Evolutionary conservation across 2,888 invertebrate species (phyloP).

Genomic region (Platycheirus rosarum): DNA sequence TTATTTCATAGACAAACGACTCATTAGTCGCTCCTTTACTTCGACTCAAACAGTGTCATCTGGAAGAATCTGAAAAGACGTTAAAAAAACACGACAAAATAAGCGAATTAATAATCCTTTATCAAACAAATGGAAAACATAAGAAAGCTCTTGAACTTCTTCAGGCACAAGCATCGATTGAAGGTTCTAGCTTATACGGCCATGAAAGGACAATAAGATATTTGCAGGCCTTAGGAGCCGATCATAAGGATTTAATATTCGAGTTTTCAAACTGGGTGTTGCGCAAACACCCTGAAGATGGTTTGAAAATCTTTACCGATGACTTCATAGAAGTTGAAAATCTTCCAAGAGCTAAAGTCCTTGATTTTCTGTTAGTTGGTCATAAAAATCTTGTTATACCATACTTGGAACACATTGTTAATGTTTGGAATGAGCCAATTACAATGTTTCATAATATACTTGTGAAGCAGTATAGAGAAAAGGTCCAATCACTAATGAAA

Average conservation of each 20-base stretch:
- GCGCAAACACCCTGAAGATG: conserved; percentile 92
- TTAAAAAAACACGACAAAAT: conserved; percentile 93
- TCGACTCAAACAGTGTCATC: conserved; percentile 94
- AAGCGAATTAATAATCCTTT: conserved; percentile 96
- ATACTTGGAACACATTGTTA: conserved; percentile 97
- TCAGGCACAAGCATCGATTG: conserved; percentile 87
- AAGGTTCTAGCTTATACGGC: conserved; percentile 88
- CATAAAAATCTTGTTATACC: conserved; percentile 93
- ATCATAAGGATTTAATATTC: conserved; percentile 93
- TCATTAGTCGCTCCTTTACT: conserved; percentile 95
- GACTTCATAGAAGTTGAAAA: conserved; percentile 94
- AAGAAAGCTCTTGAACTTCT: conserved; percentile 94
- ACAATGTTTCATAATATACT: conserved; percentile 95
- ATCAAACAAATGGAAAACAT: conserved; percentile 96
- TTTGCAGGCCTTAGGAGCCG: conserved; percentile 92
- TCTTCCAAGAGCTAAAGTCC: conserved; percentile 92
- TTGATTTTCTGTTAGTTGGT: conserved; percentile 93
- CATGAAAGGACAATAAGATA: conserved; percentile 94
- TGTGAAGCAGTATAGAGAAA: conserved; percentile 93
- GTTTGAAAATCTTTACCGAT: conserved; percentile 94
- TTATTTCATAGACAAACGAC: conserved; percentile 95
- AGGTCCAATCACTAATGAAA: conserved; percentile 83
- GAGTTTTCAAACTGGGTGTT: conserved; percentile 97
- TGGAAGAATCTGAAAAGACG: conserved; percentile 96
- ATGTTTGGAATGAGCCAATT: conserved; percentile 93